phyloP scores from a whole-genome alignment of 2,888 invertebrate genomes.

The Saturnia pavonia region DNA sequence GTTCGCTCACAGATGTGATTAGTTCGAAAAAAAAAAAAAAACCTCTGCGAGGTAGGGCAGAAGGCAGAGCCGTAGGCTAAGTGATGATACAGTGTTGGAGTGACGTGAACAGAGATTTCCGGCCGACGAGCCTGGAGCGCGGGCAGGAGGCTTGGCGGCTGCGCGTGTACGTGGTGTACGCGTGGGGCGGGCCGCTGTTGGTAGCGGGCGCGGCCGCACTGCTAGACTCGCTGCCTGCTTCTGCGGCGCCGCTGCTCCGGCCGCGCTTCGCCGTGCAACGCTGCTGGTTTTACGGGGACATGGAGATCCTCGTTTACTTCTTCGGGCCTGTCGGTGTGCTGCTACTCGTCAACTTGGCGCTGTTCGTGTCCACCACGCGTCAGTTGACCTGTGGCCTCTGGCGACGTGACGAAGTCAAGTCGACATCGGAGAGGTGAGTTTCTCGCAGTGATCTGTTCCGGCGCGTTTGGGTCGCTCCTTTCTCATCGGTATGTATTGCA shows the following conservation, averaged over 20 bases:
- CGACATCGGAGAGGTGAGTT: slow-evolving; percentile 77
- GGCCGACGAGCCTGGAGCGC: slow-evolving; percentile 92
- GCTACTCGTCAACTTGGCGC: slow-evolving; percentile 88
- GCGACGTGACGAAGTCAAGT: slow-evolving; percentile 94
- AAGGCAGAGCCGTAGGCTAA: not conserved
- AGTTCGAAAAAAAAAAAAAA: too few relatives aligned
- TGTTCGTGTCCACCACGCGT: slow-evolving; percentile 91
- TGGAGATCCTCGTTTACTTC: slow-evolving; percentile 92
- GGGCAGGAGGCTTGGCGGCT: slow-evolving; percentile 91
- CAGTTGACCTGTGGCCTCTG: slow-evolving; percentile 93
- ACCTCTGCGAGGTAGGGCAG: too few relatives aligned
- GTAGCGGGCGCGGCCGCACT: slow-evolving; percentile 88
- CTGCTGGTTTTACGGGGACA: slow-evolving; percentile 93
- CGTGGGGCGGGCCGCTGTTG: slow-evolving; percentile 91
- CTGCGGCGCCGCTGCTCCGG: slow-evolving; percentile 83
- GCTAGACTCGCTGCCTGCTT: slow-evolving; percentile 85
- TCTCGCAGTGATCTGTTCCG: not conserved
- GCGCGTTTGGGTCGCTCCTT: not conserved
- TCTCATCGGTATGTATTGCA: not conserved
- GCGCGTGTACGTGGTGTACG: slow-evolving; percentile 90
- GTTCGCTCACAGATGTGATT: too few relatives aligned
- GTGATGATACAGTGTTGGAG: not conserved
- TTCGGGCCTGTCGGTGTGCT: slow-evolving; percentile 92
- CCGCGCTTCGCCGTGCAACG: slow-evolving; percentile 89
- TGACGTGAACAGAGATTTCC: slow-evolving; percentile 84